These are phyloP conservation scores for Orbicella faveolata DNA, from an alignment of 64 coral and sea anemone genomes.

Conservation along the genomic window DNA sequence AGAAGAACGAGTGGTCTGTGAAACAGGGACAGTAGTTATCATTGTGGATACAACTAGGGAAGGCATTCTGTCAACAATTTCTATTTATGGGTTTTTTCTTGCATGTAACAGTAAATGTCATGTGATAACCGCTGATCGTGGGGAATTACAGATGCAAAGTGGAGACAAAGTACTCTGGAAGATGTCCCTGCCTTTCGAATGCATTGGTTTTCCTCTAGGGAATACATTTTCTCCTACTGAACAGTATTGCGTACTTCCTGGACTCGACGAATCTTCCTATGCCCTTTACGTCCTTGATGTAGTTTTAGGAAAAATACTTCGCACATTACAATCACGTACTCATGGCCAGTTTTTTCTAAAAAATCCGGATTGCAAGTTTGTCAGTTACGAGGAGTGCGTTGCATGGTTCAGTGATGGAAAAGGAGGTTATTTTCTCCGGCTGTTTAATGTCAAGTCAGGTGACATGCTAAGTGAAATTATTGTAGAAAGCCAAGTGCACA, in stretches of 20 bases:
- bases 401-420: no score
- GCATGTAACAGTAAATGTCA: conserved; percentile 8
- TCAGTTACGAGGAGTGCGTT: neutral
- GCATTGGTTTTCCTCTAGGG: neutral
- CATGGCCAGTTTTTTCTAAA: no score
- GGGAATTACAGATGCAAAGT: no score
- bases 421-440: no score
- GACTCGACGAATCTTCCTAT: no score
- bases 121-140: neutral
- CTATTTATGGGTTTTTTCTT: neutral
- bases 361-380: neutral
- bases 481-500: no score
- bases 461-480: no score
- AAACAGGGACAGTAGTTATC: neutral
- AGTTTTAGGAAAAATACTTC: no score
- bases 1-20: neutral
- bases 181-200: neutral
- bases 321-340: no score
- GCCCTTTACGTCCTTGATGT: neutral
- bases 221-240: neutral
- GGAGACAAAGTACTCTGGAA: no score
- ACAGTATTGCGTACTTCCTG: neutral
- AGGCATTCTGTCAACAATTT: neutral
- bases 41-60: conserved; percentile 8
- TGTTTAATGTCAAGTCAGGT: no score